Conservation (phyloP, 2,797 vertebrate genomes). For the Netta rufina region DNA sequence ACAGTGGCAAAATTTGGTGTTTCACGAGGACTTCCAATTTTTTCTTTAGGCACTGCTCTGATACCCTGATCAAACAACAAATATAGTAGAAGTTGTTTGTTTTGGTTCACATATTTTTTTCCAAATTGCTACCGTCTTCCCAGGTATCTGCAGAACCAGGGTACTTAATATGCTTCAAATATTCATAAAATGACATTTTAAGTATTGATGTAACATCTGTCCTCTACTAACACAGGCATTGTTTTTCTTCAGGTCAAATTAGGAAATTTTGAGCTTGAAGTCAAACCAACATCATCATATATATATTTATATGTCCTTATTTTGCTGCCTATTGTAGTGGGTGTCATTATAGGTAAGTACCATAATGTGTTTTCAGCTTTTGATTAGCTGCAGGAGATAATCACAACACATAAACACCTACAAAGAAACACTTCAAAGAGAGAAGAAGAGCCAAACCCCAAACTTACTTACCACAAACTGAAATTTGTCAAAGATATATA, state of each 20-base stretch:
- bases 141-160: neutral
- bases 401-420: neutral
- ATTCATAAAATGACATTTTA: neutral
- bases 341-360: conserved; percentile 84
- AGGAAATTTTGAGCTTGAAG: conserved; percentile 71
- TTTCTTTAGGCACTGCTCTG: neutral
- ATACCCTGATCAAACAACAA: neutral
- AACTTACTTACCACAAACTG: neutral
- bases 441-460: neutral
- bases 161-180: neutral
- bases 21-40: neutral
- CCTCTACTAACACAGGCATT: neutral
- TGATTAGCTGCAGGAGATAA: conserved; percentile 29
- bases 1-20: neutral
- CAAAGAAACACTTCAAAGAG: neutral
- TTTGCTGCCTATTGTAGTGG: conserved; percentile 78
- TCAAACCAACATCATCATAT: conserved; percentile 64
- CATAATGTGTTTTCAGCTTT: neutral
- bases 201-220: neutral
- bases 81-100: neutral
- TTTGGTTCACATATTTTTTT: neutral
- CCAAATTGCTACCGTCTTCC: neutral
- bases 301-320: conserved; percentile 72
- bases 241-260: conserved; percentile 81
- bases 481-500: neutral